Percentiles rank a stretch among this genome's conserved stretches.
phyloP scores from a whole-genome alignment of 2,888 invertebrate species.

The Gandaritis pyraliata region DNA sequence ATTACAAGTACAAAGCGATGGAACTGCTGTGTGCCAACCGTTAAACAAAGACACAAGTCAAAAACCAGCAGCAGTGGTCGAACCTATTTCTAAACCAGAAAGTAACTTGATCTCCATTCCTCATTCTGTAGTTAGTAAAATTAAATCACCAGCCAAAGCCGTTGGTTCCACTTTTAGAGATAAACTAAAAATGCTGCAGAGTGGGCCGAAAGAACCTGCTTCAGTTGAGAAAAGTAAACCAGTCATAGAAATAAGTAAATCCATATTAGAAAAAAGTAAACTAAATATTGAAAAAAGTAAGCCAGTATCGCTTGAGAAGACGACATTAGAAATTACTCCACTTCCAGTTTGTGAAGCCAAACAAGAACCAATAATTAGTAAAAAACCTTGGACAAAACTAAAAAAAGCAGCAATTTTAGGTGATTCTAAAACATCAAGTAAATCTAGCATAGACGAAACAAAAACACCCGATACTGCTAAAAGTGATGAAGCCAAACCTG shows the following conservation, averaged over 20 bases:
- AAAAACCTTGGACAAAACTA: conserved; percentile 90
- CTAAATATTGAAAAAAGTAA: conserved; percentile 56
- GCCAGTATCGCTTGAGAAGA: conserved; percentile 57
- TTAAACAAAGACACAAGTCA: conserved; percentile 71
- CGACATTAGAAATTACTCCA: conserved; percentile 63
- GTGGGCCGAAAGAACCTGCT: conserved; percentile 64
- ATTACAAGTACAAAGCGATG: conserved; percentile 83
- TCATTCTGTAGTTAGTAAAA: conserved; percentile 81
- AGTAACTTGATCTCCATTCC: conserved; percentile 78
- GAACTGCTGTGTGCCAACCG: conserved; percentile 77
- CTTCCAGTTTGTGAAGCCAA: conserved; percentile 59
- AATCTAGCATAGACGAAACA: conserved; percentile 68
- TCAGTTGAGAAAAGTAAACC: conserved; percentile 54
- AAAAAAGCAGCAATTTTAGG: conserved; percentile 89
- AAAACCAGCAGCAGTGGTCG: conserved; percentile 75
- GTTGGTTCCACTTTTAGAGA: conserved; percentile 79
- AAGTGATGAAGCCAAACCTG: conserved; percentile 56
- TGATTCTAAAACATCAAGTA: conserved; percentile 74
- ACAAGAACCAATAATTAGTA: conserved; percentile 65
- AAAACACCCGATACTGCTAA: conserved; percentile 53
- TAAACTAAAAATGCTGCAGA: conserved; percentile 77
- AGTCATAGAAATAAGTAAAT: conserved; percentile 57
- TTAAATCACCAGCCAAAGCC: conserved; percentile 79
- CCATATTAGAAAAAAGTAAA: conserved; percentile 55
- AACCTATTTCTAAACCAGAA: conserved; percentile 77